A percentile compares a stretch with the other conserved stretches of the same genome.
phyloP scores from a whole-genome alignment of 2,113 vertebrate genomes.

The Semnornis frantzii region DNA sequence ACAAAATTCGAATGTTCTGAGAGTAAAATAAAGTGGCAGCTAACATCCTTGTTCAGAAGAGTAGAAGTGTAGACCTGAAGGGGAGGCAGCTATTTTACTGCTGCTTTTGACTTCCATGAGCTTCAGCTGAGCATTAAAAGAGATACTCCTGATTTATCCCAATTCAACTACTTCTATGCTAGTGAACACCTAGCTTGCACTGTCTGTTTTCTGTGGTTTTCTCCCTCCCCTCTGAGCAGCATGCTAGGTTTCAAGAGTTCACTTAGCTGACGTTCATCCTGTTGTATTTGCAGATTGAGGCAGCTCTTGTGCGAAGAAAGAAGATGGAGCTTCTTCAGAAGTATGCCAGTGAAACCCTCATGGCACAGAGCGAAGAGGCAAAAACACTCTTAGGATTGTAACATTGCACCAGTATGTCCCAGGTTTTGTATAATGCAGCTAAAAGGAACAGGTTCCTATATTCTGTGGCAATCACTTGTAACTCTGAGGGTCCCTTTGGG shows the following conservation, averaged over 20 bases:
- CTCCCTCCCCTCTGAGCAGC: neutral
- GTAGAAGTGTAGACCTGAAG: neutral
- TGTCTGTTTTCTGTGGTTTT: neutral
- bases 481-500: neutral
- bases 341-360: conserved; percentile 95
- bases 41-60: neutral
- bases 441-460: neutral
- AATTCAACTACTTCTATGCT: neutral
- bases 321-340: conserved; percentile 98
- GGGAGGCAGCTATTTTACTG: neutral
- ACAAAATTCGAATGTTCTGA: neutral
- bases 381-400: conserved; percentile 88
- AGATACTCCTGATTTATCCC: neutral
- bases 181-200: neutral
- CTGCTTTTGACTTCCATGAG: neutral
- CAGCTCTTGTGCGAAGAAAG: conserved; percentile 92
- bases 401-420: neutral
- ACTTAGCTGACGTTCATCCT: neutral
- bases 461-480: neutral
- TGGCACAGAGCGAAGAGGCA: conserved; percentile 94
- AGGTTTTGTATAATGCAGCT: neutral
- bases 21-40: neutral
- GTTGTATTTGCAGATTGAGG: conserved; percentile 84
- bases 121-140: neutral
- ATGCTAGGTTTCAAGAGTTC: neutral